A percentile compares a stretch with the other conserved stretches of the same genome.
Conservation (phyloP, 2,888 invertebrate species). For the Lissonota sp. region DNA sequence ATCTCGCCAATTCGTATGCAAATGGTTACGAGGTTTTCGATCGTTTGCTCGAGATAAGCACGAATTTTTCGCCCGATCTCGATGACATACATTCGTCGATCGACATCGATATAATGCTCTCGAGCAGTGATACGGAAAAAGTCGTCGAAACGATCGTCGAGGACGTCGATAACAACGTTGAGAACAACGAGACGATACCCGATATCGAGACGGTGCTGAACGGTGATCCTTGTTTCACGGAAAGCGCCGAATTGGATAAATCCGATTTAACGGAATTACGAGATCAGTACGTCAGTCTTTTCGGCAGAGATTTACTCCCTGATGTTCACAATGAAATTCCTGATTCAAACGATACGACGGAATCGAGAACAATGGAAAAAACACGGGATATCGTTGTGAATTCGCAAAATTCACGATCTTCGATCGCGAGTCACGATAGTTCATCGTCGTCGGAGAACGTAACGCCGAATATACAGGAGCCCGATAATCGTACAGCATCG, state of each 20-base stretch:
- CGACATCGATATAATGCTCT: slow-evolving; percentile 60
- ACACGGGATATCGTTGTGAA: slow-evolving; percentile 7
- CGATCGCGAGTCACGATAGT: slow-evolving; percentile 27
- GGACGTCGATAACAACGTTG: slow-evolving; percentile 6
- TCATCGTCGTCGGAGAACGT: slow-evolving; percentile 63
- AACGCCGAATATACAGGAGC: slow-evolving; percentile 60
- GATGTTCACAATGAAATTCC: slow-evolving; percentile 50
- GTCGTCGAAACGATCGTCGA: slow-evolving; percentile 43
- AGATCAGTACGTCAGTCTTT: slow-evolving; percentile 68
- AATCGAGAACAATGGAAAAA: slow-evolving; percentile 45
- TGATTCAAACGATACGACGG: slow-evolving; percentile 5
- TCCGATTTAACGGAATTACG: slow-evolving; percentile 67
- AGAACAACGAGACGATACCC: slow-evolving; percentile 37
- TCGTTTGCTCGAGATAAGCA: slow-evolving; percentile 57
- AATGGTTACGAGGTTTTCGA: slow-evolving; percentile 60
- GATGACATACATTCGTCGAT: slow-evolving; percentile 60
- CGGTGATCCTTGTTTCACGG: slow-evolving; percentile 70
- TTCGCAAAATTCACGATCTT: neutral
- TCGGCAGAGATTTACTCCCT: slow-evolving; percentile 64
- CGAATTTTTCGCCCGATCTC: slow-evolving; percentile 62
- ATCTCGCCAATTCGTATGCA: slow-evolving; percentile 29
- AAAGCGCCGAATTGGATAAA: slow-evolving; percentile 69
- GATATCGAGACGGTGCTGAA: slow-evolving; percentile 67
- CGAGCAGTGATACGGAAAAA: slow-evolving; percentile 55
- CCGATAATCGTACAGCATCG: slow-evolving; percentile 9